phyloP scores from a whole-genome alignment of 2,113 vertebrate genomes.

The Pavo muticus region DNA sequence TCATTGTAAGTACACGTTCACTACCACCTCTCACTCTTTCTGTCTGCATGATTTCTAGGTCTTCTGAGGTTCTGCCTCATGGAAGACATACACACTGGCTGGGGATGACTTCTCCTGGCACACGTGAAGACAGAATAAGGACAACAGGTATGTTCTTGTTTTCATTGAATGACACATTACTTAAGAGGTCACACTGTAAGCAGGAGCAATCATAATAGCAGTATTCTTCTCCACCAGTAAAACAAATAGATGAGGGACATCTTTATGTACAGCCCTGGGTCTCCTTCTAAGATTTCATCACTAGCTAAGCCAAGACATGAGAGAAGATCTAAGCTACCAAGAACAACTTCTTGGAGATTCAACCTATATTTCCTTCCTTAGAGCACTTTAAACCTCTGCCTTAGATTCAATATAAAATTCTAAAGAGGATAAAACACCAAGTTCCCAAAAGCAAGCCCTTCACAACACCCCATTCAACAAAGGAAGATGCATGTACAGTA shows the following conservation, averaged over 20 bases:
- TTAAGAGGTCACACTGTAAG: background rate
- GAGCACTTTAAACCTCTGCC: background rate
- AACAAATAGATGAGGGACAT: background rate
- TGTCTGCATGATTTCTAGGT: background rate
- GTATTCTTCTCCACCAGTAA: background rate
- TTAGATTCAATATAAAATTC: background rate
- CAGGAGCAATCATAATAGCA: background rate
- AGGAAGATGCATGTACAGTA: fast-evolving
- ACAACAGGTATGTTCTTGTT: background rate
- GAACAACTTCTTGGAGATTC: background rate
- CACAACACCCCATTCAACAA: background rate
- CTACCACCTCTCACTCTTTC: background rate
- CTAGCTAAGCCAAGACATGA: background rate
- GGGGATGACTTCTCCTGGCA: background rate
- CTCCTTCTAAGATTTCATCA: background rate
- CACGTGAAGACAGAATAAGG: background rate
- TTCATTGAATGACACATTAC: background rate
- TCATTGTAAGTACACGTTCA: background rate
- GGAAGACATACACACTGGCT: background rate
- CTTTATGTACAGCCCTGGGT: background rate
- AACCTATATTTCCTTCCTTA: background rate
- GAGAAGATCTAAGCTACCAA: background rate
- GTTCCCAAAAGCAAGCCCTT: background rate
- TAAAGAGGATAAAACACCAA: background rate
- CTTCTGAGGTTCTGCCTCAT: background rate